Conservation (phyloP, 2,797 vertebrate species). For the Threskiornis aethiopicus region DNA sequence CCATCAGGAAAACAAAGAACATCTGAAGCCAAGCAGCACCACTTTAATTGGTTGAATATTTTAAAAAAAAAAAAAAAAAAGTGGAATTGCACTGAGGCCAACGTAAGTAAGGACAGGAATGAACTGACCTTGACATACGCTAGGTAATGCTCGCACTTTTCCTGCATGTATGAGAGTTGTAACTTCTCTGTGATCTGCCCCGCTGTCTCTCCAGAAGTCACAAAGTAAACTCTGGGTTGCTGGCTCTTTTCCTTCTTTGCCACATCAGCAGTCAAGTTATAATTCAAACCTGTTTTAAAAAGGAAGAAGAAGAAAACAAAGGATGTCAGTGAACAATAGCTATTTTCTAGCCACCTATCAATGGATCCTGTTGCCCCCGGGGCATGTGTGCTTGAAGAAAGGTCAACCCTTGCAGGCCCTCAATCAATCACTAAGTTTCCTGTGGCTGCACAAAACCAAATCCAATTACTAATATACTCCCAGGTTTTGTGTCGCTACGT, state of each 20-base stretch:
- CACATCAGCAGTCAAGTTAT: conserved; percentile 91
- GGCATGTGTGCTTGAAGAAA: not conserved
- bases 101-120: not conserved
- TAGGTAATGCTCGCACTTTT: conserved; percentile 84
- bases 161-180: conserved; percentile 80
- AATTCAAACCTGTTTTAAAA: conserved; percentile 84
- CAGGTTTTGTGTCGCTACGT: rapidly evolving
- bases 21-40: not conserved
- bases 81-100: not conserved
- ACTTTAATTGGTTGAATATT: not conserved
- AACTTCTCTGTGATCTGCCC: conserved; percentile 84
- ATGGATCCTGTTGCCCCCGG: not conserved
- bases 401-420: not conserved
- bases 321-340: conserved; percentile 28
- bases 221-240: conserved; percentile 86
- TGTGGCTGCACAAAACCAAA: not conserved
- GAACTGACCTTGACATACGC: conserved; percentile 90
- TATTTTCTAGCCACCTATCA: conserved; percentile 2
- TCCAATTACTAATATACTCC: not conserved
- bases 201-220: conserved; percentile 83
- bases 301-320: conserved; percentile 23
- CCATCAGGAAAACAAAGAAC: not conserved
- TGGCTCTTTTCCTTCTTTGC: conserved; percentile 88
- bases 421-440: conserved; percentile 27
- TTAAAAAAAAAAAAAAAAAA: not conserved